A percentile compares a stretch with the other conserved stretches of the same genome.
Evolutionary conservation across 1,140 invertebrate species (phyloP).

Genomic region (Eurosta solidaginis): DNA sequence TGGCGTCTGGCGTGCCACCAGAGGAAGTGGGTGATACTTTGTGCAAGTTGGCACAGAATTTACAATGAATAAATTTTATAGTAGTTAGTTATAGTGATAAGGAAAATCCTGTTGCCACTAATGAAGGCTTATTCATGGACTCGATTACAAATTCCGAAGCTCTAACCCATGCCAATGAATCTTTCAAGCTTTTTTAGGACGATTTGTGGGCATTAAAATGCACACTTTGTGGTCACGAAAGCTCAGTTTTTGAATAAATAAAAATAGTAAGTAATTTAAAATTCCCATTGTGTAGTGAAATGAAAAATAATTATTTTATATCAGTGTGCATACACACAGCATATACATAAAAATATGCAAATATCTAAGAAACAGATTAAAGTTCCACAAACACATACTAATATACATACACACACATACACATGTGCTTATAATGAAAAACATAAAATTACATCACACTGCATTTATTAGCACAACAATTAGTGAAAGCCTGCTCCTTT

Average conservation of each 20-base stretch:
- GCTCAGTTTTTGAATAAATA: slow-evolving; percentile 27
- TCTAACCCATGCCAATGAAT: background rate
- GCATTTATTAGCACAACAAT: slow-evolving; percentile 28
- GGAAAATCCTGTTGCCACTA: slow-evolving; percentile 25
- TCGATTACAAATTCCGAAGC: slow-evolving; percentile 9
- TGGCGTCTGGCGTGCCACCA: background rate
- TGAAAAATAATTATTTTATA: slow-evolving; percentile 22
- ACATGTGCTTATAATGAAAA: background rate
- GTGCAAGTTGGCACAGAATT: slow-evolving; percentile 20
- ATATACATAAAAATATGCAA: background rate
- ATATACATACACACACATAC: background rate
- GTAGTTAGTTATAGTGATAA: slow-evolving; percentile 18
- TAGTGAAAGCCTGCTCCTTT: slow-evolving; percentile 16
- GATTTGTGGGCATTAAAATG: background rate
- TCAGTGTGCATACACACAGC: background rate
- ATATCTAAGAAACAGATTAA: background rate
- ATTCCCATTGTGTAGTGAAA: slow-evolving; percentile 26
- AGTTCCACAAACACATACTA: too few species aligned
- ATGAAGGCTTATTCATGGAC: slow-evolving; percentile 26
- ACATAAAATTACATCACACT: slow-evolving; percentile 16
- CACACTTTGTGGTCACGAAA: slow-evolving; percentile 9
- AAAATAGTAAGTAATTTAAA: slow-evolving; percentile 29
- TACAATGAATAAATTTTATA: slow-evolving; percentile 24
- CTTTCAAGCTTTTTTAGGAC: background rate
- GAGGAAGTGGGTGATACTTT: background rate